A percentile compares a stretch with the other conserved stretches of the same genome.
Evolutionary conservation across 1,140 invertebrate species (phyloP).

Genomic region (Lycorma delicatula): DNA sequence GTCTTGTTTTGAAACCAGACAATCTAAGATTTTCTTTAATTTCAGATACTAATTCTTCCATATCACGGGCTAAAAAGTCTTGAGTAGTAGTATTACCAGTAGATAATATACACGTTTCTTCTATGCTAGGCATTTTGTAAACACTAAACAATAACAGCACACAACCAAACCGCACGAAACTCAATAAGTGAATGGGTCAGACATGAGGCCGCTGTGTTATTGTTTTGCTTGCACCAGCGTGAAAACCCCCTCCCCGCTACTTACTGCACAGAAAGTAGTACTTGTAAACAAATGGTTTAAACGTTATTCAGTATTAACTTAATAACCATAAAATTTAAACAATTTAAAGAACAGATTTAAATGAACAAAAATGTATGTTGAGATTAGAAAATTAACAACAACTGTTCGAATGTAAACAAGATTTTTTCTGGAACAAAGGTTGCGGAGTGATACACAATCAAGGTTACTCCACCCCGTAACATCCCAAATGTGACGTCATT

Average conservation of each 20-base stretch:
- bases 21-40: conserved; percentile 60
- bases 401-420: conserved; percentile 19
- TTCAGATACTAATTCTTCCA: conserved; percentile 57
- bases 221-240: conserved; percentile 24
- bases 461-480: conserved; percentile 28
- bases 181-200: conserved; percentile 23
- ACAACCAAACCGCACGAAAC: not conserved
- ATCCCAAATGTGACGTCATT: conserved; percentile 22
- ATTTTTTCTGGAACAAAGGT: conserved; percentile 17
- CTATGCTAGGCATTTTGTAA: conserved; percentile 34
- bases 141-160: conserved; percentile 4
- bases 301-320: not conserved
- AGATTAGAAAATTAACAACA: not conserved
- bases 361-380: not conserved
- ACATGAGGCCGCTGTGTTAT: conserved; percentile 25
- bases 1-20: conserved; percentile 41
- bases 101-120: conserved; percentile 31
- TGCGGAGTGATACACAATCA: conserved; percentile 27
- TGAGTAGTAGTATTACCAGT: conserved; percentile 19
- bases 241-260: conserved; percentile 9
- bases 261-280: conserved; percentile 20
- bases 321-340: not conserved
- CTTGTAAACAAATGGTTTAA: conserved; percentile 21
- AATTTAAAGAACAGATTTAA: not conserved
- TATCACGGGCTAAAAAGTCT: conserved; percentile 45